Conservation (phyloP, 1,140 invertebrate genomes). For the Cydia strobilella region DNA sequence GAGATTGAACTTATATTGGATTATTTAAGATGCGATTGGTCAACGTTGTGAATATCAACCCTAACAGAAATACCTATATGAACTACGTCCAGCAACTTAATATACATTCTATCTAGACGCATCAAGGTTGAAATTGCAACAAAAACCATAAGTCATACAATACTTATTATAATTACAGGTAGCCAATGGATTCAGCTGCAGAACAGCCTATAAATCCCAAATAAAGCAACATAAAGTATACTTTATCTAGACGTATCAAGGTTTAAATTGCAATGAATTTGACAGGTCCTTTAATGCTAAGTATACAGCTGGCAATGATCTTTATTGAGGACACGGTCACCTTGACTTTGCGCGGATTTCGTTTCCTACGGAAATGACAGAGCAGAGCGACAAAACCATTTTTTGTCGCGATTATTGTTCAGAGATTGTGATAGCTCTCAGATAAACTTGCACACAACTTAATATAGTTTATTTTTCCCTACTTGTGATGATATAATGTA, state of each 20-base stretch:
- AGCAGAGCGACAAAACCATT: not conserved
- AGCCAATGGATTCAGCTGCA: not conserved
- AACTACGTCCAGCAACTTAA: not conserved
- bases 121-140: not conserved
- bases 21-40: not conserved
- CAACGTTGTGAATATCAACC: not conserved
- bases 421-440: not conserved
- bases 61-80: not conserved
- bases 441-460: not conserved
- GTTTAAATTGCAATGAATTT: not conserved
- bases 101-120: not conserved
- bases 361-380: conserved; percentile 24
- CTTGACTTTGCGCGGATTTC: conserved; percentile 21
- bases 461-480: not conserved
- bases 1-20: not conserved
- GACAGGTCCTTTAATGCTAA: not conserved
- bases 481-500: too few relatives aligned
- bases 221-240: not conserved
- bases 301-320: not conserved
- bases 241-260: not conserved
- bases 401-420: not conserved
- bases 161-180: not conserved
- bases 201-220: not conserved
- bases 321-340: conserved; percentile 25
- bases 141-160: not conserved